Evolutionary conservation across 2,113 vertebrate species (phyloP).

Genomic region (Amphiprion ocellaris): DNA sequence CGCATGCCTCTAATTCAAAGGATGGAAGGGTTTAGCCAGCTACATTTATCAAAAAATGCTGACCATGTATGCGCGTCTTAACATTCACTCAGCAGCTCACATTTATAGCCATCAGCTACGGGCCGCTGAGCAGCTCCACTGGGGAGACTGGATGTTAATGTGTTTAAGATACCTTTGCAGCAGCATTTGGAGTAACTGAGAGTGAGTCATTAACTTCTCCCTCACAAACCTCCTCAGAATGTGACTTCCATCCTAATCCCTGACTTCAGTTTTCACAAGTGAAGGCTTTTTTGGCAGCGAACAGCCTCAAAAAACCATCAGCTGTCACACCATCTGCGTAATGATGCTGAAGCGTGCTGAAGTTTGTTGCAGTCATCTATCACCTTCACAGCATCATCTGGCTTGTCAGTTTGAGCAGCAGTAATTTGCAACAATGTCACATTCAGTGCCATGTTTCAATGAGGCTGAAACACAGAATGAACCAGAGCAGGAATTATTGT

Average conservation of each 20-base stretch:
- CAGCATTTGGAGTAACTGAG: conserved; percentile 26
- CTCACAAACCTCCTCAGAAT: conserved; percentile 31
- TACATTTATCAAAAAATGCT: not conserved
- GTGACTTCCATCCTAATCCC: conserved; percentile 58
- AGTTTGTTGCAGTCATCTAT: conserved; percentile 59
- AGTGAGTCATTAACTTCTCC: conserved; percentile 54
- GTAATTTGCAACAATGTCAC: conserved; percentile 11
- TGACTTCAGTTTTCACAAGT: conserved; percentile 38
- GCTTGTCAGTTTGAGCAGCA: conserved; percentile 44
- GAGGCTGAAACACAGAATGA: not conserved
- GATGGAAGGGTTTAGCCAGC: not conserved
- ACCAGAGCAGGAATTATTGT: not conserved
- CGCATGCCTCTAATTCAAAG: conserved; percentile 8
- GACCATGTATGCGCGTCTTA: not conserved
- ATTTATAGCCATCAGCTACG: not conserved
- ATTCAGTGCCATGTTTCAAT: not conserved
- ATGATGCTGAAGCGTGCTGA: conserved; percentile 33
- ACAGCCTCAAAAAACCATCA: conserved; percentile 61
- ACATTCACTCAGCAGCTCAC: conserved; percentile 8
- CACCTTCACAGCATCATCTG: conserved; percentile 46
- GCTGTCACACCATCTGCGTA: conserved; percentile 55
- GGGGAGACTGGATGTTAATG: conserved; percentile 19
- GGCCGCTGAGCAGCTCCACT: not conserved
- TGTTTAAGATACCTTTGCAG: conserved; percentile 44
- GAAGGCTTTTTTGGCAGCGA: conserved; percentile 56